Evolutionary conservation across 2,888 invertebrate genomes (phyloP).

Genomic region (Pachliopta kotzebuea): DNA sequence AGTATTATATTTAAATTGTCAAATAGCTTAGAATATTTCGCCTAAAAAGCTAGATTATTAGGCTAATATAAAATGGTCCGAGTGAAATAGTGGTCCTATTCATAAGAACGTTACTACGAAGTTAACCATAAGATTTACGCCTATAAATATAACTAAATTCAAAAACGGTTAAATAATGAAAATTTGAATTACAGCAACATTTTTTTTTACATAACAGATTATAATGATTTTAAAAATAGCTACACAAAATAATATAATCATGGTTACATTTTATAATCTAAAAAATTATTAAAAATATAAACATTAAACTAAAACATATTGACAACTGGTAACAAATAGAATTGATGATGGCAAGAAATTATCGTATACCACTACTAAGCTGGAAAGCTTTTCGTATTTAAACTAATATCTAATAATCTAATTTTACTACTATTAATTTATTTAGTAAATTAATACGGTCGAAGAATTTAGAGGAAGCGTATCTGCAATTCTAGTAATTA

Average conservation of each 20-base stretch:
- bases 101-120: constrained; percentile 32
- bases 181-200: no score
- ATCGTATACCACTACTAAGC: constrained; percentile 26
- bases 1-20: background rate
- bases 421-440: constrained; percentile 14
- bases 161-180: no score
- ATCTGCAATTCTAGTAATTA: constrained; percentile 9
- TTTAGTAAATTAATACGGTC: background rate
- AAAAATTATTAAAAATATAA: no score
- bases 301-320: background rate
- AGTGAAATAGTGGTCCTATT: constrained; percentile 39
- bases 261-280: no score
- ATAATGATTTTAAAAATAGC: no score
- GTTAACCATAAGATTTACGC: no score
- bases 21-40: background rate
- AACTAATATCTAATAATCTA: constrained; percentile 11
- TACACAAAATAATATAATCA: no score
- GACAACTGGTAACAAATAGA: background rate
- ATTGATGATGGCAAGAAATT: constrained; percentile 30
- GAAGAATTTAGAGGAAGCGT: constrained; percentile 16
- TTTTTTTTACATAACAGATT: no score
- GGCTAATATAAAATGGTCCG: constrained; percentile 36
- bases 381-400: background rate
- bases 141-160: no score
- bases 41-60: background rate